Evolutionary conservation across 2,888 invertebrate species (phyloP), one percentile per base, ranked within the genome.

Genomic region (Sarcophaga variegata): DNA sequence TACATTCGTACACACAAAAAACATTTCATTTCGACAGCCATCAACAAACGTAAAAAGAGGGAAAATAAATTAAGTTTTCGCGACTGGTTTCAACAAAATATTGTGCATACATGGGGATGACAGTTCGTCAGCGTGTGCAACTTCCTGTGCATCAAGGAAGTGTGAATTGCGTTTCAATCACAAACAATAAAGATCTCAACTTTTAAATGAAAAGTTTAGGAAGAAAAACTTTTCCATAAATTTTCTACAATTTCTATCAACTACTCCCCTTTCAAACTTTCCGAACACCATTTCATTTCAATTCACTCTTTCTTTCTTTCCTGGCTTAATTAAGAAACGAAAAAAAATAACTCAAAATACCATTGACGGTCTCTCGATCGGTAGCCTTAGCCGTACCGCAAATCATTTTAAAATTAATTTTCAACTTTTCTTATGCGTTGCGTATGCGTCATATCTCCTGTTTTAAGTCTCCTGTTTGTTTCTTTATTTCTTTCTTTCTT

Each of bases 351-450:
- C 8, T 37, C 37, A 37, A 37, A 37, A 8, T 37, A 37, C 2
- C 37, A 37, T 10, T 37, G 54, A 54, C 54, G 3, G 17, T 54
- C 54, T 14, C 12, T 54, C 54, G 59, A 82, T 71, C 71, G 59
- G 60, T 59, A 77, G 77, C 17, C 64, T 25, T 17, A 76, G 69
- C 49, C 45, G 17, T 60, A 54, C 27, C 27, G 22, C 60, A 60
- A 20, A 63, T 25, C 11, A 49, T 6, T 27, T 54, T 59, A 37
- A 25, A 72, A 47, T 63, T 54, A 45, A 77, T 67, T 72, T 63
- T 83, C 45, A 64, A 63, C 22, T 60, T 66, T 69, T 22, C 37
- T 64, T 70, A 49, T 27, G 10, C 5, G 37, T 8, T 37, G 1
- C 37, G 8, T 37, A 37, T 37, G 37, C 37, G 37, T 37, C 37